These are phyloP conservation scores for Cydia amplana DNA, from an alignment of 1,140 invertebrate genomes.

Conservation along the genomic window DNA sequence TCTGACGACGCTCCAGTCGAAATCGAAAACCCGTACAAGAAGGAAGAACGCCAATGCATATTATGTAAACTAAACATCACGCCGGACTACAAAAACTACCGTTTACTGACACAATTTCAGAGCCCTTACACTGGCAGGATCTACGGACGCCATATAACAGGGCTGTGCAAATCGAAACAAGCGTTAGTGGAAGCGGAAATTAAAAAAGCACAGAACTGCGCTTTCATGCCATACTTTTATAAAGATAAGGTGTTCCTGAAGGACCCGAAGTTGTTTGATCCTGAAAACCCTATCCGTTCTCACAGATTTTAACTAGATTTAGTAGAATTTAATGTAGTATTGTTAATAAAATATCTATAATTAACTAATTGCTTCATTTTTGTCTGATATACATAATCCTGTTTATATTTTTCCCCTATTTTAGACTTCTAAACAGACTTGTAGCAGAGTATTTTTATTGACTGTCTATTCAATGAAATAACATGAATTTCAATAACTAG, in stretches of 20 bases:
- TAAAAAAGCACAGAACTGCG: conserved; percentile 84
- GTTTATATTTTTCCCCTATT: too few relatives aligned
- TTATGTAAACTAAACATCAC: conserved; percentile 92
- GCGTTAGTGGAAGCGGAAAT: conserved; percentile 85
- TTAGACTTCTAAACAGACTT: too few relatives aligned
- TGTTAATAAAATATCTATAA: conserved; percentile 33
- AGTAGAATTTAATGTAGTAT: conserved; percentile 32
- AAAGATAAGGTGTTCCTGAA: conserved; percentile 88
- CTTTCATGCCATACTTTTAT: conserved; percentile 88
- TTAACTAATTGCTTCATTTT: background rate
- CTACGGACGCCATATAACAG: conserved; percentile 95
- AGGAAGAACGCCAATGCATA: conserved; percentile 87
- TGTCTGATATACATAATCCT: background rate
- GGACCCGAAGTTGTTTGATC: conserved; percentile 93
- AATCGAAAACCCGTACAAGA: conserved; percentile 91
- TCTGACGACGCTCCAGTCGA: conserved; percentile 81
- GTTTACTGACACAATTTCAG: conserved; percentile 96
- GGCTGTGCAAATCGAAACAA: conserved; percentile 89
- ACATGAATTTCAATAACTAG: too few relatives aligned
- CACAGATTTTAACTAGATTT: conserved; percentile 84
- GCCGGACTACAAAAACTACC: conserved; percentile 95
- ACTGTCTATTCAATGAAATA: too few relatives aligned
- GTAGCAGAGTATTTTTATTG: too few relatives aligned
- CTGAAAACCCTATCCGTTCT: conserved; percentile 88
- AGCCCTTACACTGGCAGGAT: conserved; percentile 94